Percentiles rank a stretch among this genome's conserved stretches.
Evolutionary conservation across 2,888 invertebrate genomes (phyloP).

Genomic region (Zygogramma bicolorata): DNA sequence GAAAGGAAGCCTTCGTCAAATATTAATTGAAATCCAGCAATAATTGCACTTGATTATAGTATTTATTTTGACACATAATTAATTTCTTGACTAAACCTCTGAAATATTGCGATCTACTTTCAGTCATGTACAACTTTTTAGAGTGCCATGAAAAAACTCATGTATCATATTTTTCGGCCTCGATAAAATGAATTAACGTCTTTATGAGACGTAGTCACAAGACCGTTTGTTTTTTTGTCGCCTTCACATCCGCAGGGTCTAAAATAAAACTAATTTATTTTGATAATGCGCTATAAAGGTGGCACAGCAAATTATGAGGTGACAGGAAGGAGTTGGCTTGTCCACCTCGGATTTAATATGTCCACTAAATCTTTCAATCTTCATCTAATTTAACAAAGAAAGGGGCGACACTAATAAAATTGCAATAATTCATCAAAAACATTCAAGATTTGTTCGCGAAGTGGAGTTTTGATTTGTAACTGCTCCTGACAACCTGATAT

Average conservation of each 20-base stretch:
- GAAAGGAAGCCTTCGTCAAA: not conserved
- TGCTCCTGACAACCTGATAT: too few species aligned
- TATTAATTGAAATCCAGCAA: not conserved
- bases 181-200: not conserved
- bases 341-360: not conserved
- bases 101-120: not conserved
- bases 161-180: not conserved
- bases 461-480: too few species aligned
- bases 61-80: not conserved
- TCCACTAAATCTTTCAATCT: not conserved
- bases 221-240: not conserved
- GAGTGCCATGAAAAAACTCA: not conserved
- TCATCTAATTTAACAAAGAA: not conserved
- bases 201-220: not conserved
- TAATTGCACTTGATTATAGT: not conserved
- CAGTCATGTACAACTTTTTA: not conserved
- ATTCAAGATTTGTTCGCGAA: not conserved
- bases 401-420: not conserved
- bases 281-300: not conserved
- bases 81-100: not conserved
- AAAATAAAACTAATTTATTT: not conserved
- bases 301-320: not conserved
- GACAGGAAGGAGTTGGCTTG: not conserved
- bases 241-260: not conserved
- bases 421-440: not conserved